Evolutionary conservation across 2,113 vertebrate genomes (phyloP), one percentile per base, ranked within the genome.

Genomic region (Trachemys scripta): DNA sequence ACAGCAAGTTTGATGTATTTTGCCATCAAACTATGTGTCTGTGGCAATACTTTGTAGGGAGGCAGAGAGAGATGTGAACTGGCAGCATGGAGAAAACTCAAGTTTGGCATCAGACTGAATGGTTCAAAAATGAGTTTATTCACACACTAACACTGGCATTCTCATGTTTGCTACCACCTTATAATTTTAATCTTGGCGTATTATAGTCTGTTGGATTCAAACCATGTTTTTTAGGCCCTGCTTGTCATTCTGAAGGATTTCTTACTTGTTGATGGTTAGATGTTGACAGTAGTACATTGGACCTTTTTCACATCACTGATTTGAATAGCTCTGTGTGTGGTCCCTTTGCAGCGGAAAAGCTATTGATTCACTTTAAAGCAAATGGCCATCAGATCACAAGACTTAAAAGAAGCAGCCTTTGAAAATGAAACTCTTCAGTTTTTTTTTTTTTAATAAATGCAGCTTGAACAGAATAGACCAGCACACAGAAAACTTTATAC

Each of bases 261-360:
- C 47, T 90, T 93, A 47, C 45, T 88, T n/a, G 24, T 31, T 83
- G 53, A 80, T 82, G 10, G 51, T 85, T 92, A 80, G 38, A 83
- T 79, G 42, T 42, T 80, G 56, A 5, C 82, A 14, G 49, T 47
- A 12, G 0, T n/a, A 88, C 54, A 0, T 13, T 6, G 54, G 87
- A 78, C 54, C 81, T 91, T 53, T 42, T 47, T 90, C 82, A 87
- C 57, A 47, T 79, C 53, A 4, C 50, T 3, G 14, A 12, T 86
- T 57, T 81, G 47, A 93, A 16, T 80, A 42, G 1, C 79, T 57
- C 8, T 72, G 47, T 38, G 78, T 31, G 85, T 90, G 84, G 92
- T 45, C 82, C 65, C 8, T 85, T n/a, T 80, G 27, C 27, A 88
- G 88, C 83, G 72, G 6, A 59, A 16, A 91, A 54, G 80, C 38